Percentiles rank a stretch among this genome's conserved stretches.
Conservation (phyloP, 2,888 invertebrate genomes). For the Tetranychus piercei region DNA sequence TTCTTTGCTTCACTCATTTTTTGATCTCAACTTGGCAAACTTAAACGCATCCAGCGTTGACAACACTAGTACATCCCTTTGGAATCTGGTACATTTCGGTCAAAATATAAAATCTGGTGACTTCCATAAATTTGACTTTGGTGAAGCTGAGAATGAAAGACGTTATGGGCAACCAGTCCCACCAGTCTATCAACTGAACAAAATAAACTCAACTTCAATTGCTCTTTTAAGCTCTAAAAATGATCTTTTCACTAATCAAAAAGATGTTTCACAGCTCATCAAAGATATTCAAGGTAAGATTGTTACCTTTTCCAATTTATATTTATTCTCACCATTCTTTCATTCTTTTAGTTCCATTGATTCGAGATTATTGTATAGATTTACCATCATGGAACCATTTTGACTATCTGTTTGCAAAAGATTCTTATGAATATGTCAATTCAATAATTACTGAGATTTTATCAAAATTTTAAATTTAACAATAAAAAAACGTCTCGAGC, state of each 20-base stretch:
- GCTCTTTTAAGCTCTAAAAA: constrained; percentile 1
- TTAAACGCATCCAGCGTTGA: background rate
- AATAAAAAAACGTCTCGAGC: too few species aligned
- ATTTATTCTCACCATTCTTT: background rate
- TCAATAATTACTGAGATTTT: background rate
- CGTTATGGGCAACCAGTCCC: background rate
- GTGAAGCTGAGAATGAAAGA: background rate
- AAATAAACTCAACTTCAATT: background rate
- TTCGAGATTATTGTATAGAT: background rate
- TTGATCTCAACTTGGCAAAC: background rate
- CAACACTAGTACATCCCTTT: background rate
- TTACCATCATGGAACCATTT: background rate
- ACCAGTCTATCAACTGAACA: background rate
- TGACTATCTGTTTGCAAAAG: constrained; percentile 2
- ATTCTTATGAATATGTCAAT: background rate
- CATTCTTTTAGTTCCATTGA: background rate
- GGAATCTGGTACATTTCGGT: constrained; percentile 1
- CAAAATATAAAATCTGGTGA: background rate
- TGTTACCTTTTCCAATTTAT: too few species aligned
- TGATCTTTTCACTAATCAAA: background rate
- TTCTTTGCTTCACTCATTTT: background rate
- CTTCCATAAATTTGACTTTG: constrained; percentile 9
- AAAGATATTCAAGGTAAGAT: background rate
- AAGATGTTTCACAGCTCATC: background rate
- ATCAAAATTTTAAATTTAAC: background rate